Percentiles rank a stretch among this genome's conserved stretches.
Evolutionary conservation across 2,888 invertebrate species (phyloP).

Genomic region (Philereme vetulata): DNA sequence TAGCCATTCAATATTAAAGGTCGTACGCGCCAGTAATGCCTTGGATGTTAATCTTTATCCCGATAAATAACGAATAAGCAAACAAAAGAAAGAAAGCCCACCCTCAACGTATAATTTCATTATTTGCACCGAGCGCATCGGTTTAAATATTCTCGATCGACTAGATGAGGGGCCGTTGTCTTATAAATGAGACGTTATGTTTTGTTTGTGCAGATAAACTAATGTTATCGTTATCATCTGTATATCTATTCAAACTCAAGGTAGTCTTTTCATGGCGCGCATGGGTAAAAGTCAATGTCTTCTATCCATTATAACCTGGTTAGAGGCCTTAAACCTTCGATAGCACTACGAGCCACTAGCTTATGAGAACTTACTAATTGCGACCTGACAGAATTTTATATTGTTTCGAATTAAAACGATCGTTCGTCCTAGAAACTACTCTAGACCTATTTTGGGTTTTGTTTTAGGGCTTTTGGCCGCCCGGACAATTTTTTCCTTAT

Average conservation of each 20-base stretch:
- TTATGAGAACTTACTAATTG: no score
- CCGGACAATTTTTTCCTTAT: no score
- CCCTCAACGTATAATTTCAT: constrained; percentile 52
- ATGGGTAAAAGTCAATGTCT: no score
- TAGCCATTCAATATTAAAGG: constrained; percentile 63
- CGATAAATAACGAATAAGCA: constrained; percentile 50
- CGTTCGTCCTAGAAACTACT: no score
- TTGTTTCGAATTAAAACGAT: no score
- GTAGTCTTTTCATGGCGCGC: no score
- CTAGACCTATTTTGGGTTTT: no score
- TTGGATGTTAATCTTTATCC: constrained; percentile 75
- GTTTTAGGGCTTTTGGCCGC: no score
- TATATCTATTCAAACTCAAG: background rate
- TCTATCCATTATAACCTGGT: no score
- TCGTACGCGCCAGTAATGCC: constrained; percentile 50
- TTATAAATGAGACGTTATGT: constrained; percentile 14
- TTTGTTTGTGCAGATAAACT: constrained; percentile 14
- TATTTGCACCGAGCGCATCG: constrained; percentile 49
- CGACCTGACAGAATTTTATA: no score
- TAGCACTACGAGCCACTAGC: no score
- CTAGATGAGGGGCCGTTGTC: constrained; percentile 29
- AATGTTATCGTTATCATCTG: background rate
- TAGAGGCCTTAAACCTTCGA: no score
- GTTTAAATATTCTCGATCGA: constrained; percentile 43
- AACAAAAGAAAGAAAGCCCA: constrained; percentile 40